A percentile compares a stretch with the other conserved stretches of the same genome.
phyloP scores from a whole-genome alignment of 2,113 vertebrate genomes.

The Columbina picui region DNA sequence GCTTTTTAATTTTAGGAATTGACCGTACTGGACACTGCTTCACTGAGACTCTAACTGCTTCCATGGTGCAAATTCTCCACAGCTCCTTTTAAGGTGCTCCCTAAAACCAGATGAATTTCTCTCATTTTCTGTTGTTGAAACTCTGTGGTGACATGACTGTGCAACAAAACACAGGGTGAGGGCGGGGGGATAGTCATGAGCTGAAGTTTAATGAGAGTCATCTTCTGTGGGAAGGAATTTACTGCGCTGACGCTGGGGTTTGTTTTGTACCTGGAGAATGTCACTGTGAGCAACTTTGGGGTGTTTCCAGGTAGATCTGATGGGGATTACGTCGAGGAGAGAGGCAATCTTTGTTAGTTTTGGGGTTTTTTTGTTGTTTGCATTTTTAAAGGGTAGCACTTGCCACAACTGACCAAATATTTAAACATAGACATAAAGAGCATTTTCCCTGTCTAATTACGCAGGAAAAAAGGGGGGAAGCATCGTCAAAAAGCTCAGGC shows the following conservation, averaged over 20 bases:
- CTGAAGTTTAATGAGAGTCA: background rate
- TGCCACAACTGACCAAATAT: background rate
- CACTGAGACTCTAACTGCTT: background rate
- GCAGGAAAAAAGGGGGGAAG: rapidly evolving
- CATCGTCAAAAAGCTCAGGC: background rate
- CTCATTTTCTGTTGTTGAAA: background rate
- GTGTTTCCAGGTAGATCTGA: background rate
- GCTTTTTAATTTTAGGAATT: background rate
- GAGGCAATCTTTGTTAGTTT: background rate
- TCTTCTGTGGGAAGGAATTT: background rate
- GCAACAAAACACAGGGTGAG: background rate
- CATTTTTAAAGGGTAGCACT: background rate
- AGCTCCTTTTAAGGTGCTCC: background rate
- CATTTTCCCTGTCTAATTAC: background rate
- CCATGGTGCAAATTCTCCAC: background rate
- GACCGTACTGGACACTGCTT: background rate
- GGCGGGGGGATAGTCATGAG: background rate
- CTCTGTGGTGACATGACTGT: background rate
- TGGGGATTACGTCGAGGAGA: background rate
- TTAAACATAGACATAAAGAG: background rate
- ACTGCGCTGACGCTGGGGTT: rapidly evolving
- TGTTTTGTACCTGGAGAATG: background rate
- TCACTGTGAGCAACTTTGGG: background rate
- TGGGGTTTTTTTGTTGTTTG: background rate
- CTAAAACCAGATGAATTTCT: background rate